phyloP scores from a whole-genome alignment of 2,888 invertebrate genomes.

The Halictus ligatus region DNA sequence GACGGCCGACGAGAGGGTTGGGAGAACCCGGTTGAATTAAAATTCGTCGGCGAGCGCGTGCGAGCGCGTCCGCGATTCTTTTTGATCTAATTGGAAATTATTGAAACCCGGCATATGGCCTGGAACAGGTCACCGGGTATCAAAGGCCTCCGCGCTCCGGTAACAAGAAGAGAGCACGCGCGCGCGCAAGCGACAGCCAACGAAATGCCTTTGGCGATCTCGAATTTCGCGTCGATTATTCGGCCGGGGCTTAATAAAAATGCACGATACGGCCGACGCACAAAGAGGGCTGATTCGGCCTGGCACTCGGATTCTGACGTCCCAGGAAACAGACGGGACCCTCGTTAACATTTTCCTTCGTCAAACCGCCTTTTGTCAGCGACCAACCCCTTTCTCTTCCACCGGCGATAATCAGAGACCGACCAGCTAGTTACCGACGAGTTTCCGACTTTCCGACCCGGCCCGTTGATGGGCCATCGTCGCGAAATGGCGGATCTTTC shows the following conservation, averaged over 20 bases:
- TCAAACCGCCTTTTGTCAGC: constrained; percentile 67
- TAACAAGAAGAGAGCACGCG: neutral
- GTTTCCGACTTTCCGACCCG: constrained; percentile 29
- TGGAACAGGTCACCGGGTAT: constrained; percentile 60
- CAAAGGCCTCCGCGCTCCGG: constrained; percentile 58
- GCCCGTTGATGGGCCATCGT: neutral
- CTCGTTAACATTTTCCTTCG: constrained; percentile 73
- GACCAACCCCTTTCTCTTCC: constrained; percentile 55
- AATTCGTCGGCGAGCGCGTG: constrained; percentile 28
- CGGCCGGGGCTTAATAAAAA: constrained; percentile 65
- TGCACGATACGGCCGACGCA: constrained; percentile 58
- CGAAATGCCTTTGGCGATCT: constrained; percentile 69
- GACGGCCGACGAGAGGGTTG: neutral
- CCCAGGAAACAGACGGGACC: constrained; percentile 64
- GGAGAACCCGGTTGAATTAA: constrained; percentile 41
- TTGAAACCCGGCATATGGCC: constrained; percentile 67
- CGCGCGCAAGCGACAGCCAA: constrained; percentile 29
- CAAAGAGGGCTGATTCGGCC: constrained; percentile 59
- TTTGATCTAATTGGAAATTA: constrained; percentile 52
- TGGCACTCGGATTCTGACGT: constrained; percentile 44
- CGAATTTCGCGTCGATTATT: constrained; percentile 71
- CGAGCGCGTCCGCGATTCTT: constrained; percentile 37
- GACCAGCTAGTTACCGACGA: constrained; percentile 43
- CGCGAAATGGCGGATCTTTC: neutral
- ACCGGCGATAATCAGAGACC: constrained; percentile 45